A percentile compares a stretch with the other conserved stretches of the same genome.
Conservation (phyloP, 2,113 vertebrate genomes). For the Phocoena sinus region DNA sequence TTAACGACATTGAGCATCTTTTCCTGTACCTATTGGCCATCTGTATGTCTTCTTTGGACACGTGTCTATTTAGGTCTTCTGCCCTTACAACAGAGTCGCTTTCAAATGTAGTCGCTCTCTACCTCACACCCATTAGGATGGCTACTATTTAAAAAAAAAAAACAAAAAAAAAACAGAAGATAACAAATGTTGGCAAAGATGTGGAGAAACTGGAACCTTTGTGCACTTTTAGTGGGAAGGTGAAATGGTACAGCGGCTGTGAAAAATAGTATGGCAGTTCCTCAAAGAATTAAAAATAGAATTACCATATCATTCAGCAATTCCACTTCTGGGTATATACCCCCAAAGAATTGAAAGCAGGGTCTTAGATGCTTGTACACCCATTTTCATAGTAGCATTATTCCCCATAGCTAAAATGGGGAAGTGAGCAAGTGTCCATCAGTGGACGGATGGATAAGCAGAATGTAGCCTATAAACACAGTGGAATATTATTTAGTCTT, state of each 20-base stretch:
- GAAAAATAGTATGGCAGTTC: background rate
- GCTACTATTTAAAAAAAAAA: background rate
- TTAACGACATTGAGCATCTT: too few species aligned
- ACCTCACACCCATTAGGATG: background rate
- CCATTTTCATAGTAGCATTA: background rate
- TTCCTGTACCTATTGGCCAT: too few species aligned
- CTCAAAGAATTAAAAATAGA: background rate
- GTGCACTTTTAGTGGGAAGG: background rate
- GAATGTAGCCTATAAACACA: background rate
- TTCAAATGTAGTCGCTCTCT: background rate
- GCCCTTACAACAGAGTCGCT: background rate
- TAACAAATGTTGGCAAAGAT: background rate
- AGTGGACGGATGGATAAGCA: background rate
- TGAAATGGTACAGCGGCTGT: background rate
- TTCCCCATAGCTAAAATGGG: background rate
- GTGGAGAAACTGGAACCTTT: background rate
- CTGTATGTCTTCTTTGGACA: too few species aligned
- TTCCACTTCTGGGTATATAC: background rate
- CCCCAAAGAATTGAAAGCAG: background rate
- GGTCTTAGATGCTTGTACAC: background rate
- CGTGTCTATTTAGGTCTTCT: too few species aligned
- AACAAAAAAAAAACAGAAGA: background rate
- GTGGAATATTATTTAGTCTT: background rate
- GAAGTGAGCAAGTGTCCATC: background rate
- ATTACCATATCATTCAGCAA: background rate